Evolutionary conservation across 2,797 vertebrate genomes (phyloP), one percentile per base, ranked within the genome.

Genomic region (Sebastes melanostomus): DNA sequence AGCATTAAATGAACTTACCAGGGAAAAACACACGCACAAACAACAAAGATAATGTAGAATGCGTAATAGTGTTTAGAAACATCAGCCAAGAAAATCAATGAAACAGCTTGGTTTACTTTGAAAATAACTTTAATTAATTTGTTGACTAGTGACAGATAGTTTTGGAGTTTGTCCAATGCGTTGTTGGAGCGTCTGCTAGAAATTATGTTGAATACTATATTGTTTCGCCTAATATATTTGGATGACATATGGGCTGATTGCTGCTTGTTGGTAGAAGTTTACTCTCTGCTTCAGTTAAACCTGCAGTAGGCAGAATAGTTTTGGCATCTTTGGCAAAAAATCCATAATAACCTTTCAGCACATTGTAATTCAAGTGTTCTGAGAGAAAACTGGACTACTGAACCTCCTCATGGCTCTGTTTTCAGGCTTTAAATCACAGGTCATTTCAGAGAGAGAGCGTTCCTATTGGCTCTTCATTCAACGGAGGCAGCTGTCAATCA

Each of bases 311-410:
- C 38, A 42, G 38, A 42, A 38, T 38, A 1, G 13, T 14, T 38
- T 38, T 38, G 13, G 13, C 0, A 38, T 38, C 38, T 3, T 14
- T 6, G 1, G 38, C 38, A 38, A 38, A 38, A 14, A 38, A 13
- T 38, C 38, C 42, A 18, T 18, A 46, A 46, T 46, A 18, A 46
- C 16, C 42, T 46, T 46, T 46, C 14, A 46, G 1, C 16, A 46
- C 6, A 2, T 46, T 46, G 42, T 46, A 46, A 46, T 46, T 46
- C 42, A 46, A 46, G 42, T 18, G 42, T 18, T 46, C 16, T 16
- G 36, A 42, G 38, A 42, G 0, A 42, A 42, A 42, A 14, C 13
- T 42, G 38, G 0, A 42, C 38, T 42, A 0, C 13, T 14, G 13
- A 0, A 14, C 13, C 13, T 42, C 38, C 5, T 42, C 38, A 42